phyloP scores from a whole-genome alignment of 2,888 invertebrate species.

The Plagiodera versicolora region DNA sequence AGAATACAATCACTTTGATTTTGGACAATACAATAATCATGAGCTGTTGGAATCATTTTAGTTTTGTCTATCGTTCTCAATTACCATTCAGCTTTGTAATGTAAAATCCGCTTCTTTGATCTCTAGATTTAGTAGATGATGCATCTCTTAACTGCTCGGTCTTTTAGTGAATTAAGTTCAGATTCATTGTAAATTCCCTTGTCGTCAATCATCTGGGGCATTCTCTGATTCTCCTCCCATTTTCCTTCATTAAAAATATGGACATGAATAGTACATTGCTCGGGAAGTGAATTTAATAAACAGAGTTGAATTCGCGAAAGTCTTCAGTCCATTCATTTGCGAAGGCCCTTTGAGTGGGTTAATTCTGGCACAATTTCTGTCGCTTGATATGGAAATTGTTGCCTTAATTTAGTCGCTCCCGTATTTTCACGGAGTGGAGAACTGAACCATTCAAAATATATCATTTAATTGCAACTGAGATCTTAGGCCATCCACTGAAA shows the following conservation, averaged over 20 bases:
- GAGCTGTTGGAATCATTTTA: not conserved
- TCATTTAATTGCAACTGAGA: not conserved
- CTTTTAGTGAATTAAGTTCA: conserved; percentile 50
- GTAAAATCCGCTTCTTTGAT: conserved; percentile 35
- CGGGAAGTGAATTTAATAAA: conserved; percentile 16
- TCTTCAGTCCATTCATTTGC: conserved; percentile 5
- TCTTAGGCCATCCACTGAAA: no score
- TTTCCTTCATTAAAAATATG: conserved; percentile 42
- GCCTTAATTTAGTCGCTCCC: not conserved
- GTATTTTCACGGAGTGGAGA: not conserved
- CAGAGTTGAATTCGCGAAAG: conserved; percentile 17
- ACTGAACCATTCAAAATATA: not conserved
- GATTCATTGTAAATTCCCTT: conserved; percentile 44
- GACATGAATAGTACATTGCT: conserved; percentile 29
- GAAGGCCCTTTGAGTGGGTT: not conserved
- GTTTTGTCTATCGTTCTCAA: not conserved
- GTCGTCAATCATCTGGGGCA: conserved; percentile 32
- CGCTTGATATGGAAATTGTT: conserved; percentile 7
- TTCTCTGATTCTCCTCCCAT: conserved; percentile 22
- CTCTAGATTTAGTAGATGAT: conserved; percentile 32
- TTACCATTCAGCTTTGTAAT: conserved; percentile 17
- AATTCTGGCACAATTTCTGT: not conserved
- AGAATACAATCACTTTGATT: no score
- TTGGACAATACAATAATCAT: no score
- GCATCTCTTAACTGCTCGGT: conserved; percentile 40